phyloP scores from a whole-genome alignment of 2,888 invertebrate genomes.

The Drosophila hawaiiensis region DNA sequence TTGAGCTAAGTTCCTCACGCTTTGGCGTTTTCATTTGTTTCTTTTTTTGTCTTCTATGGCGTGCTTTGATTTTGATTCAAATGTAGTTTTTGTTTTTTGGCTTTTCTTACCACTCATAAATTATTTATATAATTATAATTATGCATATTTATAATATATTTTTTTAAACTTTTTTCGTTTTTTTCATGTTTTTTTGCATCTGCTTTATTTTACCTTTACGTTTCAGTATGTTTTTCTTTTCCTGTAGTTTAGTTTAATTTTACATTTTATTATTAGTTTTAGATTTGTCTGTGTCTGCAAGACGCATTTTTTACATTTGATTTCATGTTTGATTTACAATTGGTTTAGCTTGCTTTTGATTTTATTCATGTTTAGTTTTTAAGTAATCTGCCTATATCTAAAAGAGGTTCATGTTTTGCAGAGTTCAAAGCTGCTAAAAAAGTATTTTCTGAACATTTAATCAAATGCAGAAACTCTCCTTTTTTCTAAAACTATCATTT shows the following conservation, averaged over 20 bases:
- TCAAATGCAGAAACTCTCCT: slow-evolving; percentile 23
- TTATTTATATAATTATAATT: slow-evolving; percentile 66
- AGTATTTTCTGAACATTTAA: slow-evolving; percentile 20
- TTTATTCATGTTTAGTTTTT: slow-evolving; percentile 24
- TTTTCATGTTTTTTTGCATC: slow-evolving; percentile 10
- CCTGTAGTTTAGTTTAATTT: slow-evolving; percentile 80
- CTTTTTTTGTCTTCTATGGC: slow-evolving; percentile 41
- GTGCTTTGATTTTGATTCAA: slow-evolving; percentile 69
- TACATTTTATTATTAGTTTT: slow-evolving; percentile 66
- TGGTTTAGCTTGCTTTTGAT: slow-evolving; percentile 48
- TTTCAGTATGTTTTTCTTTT: slow-evolving; percentile 45
- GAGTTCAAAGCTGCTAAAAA: slow-evolving; percentile 26
- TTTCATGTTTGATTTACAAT: slow-evolving; percentile 65
- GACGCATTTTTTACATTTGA: slow-evolving; percentile 37
- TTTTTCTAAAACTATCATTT: slow-evolving; percentile 11
- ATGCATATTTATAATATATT: slow-evolving; percentile 57
- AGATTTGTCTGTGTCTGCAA: slow-evolving; percentile 30
- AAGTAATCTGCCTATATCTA: slow-evolving; percentile 26
- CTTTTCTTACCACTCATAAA: slow-evolving; percentile 62
- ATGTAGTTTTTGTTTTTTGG: slow-evolving; percentile 35
- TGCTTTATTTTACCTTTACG: slow-evolving; percentile 30
- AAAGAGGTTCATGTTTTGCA: slow-evolving; percentile 40
- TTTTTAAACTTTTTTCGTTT: slow-evolving; percentile 26
- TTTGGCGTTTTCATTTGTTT: slow-evolving; percentile 49
- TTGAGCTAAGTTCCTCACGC: slow-evolving; percentile 74